phyloP scores from a whole-genome alignment of 2,113 vertebrate species.

The Narcine bancroftii region DNA sequence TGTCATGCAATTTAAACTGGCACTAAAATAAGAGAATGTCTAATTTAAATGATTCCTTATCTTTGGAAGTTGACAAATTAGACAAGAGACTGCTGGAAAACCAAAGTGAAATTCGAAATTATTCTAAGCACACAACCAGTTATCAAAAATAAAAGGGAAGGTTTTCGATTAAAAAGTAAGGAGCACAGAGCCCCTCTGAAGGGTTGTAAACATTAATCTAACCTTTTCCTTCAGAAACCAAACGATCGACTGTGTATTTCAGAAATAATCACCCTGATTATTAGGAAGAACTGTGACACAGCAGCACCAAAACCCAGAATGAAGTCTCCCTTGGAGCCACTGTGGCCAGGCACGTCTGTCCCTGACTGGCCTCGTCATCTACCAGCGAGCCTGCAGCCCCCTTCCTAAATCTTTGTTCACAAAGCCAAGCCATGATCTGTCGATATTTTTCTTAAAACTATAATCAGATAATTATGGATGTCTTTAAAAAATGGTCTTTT shows the following conservation, averaged over 20 bases:
- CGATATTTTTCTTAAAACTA: constrained; percentile 17
- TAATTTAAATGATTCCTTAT: constrained; percentile 1
- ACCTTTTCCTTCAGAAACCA: background rate
- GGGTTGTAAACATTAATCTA: background rate
- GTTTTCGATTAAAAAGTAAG: background rate
- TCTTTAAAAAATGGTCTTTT: background rate
- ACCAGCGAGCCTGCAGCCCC: too few relatives aligned
- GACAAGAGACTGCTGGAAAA: background rate
- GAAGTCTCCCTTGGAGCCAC: too few relatives aligned
- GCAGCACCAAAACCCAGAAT: too few relatives aligned
- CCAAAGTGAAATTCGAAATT: background rate
- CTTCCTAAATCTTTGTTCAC: too few relatives aligned
- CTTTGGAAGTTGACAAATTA: background rate
- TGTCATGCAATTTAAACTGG: background rate
- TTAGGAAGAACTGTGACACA: too few relatives aligned
- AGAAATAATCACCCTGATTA: background rate
- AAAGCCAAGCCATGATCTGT: too few relatives aligned
- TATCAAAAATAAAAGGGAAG: background rate
- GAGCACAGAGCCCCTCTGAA: background rate
- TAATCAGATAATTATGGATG: background rate
- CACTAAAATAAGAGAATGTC: background rate
- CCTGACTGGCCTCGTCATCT: too few relatives aligned
- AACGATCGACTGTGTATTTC: background rate
- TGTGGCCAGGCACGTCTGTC: too few relatives aligned
- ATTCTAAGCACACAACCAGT: background rate